Conservation (phyloP, 2,888 invertebrate species). For the Hirtodrosophila trivittata region DNA sequence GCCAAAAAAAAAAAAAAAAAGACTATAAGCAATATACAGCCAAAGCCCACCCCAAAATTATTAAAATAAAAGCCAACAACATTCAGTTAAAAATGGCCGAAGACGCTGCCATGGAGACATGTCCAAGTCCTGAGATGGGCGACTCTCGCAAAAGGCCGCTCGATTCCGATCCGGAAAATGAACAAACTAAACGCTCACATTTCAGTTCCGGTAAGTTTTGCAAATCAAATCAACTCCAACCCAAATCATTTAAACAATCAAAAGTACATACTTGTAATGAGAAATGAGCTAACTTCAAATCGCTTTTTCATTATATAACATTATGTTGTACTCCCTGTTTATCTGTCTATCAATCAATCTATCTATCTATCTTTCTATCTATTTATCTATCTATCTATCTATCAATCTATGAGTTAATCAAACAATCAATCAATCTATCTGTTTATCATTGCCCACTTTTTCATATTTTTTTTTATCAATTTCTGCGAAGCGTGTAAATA, state of each 20-base stretch:
- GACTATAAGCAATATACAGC: slow-evolving; percentile 45
- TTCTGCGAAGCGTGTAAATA: no score
- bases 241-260: slow-evolving; percentile 34
- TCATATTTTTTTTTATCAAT: no score
- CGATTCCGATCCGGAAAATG: slow-evolving; percentile 93
- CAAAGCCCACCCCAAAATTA: no score
- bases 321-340: slow-evolving; percentile 48
- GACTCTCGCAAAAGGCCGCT: slow-evolving; percentile 95
- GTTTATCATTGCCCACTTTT: no score
- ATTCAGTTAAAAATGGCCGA: slow-evolving; percentile 89
- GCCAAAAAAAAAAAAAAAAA: slow-evolving; percentile 35
- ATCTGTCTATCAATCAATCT: slow-evolving; percentile 27
- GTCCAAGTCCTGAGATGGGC: slow-evolving; percentile 94
- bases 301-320: slow-evolving; percentile 68
- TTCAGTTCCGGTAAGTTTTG: slow-evolving; percentile 92
- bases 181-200: slow-evolving; percentile 94
- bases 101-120: slow-evolving; percentile 96
- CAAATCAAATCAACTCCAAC: slow-evolving; percentile 66
- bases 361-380: slow-evolving; percentile 31
- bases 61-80: slow-evolving; percentile 64
- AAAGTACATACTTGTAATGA: slow-evolving; percentile 44
- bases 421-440: no score
- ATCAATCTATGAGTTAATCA: no score
- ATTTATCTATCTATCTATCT: no score
- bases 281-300: slow-evolving; percentile 55